Conservation (phyloP, 2,113 vertebrate species). For the Orientallactaga bullata region DNA sequence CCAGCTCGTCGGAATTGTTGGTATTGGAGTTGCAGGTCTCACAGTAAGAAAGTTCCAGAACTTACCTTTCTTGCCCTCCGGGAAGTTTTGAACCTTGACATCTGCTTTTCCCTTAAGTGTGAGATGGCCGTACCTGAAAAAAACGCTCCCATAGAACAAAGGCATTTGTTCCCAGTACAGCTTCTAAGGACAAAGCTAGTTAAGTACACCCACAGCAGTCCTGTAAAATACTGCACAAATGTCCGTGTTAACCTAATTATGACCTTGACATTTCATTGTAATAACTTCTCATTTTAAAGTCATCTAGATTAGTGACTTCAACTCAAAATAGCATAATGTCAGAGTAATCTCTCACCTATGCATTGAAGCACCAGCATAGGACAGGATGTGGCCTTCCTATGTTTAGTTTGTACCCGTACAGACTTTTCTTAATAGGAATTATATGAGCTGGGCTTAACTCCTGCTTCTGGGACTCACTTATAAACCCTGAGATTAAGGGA, state of each 20-base stretch:
- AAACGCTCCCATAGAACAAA: conserved; percentile 9
- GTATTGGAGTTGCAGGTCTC: conserved; percentile 95
- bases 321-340: background rate
- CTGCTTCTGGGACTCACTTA: background rate
- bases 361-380: background rate
- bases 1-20: conserved; percentile 95
- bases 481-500: background rate
- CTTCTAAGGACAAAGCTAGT: conserved; percentile 43
- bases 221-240: conserved; percentile 39
- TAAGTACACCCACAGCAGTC: background rate
- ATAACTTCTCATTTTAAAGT: conserved; percentile 28
- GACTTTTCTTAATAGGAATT: no score
- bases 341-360: background rate
- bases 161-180: background rate
- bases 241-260: background rate
- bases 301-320: conserved; percentile 27
- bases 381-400: background rate
- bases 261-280: conserved; percentile 14
- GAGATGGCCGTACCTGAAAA: background rate
- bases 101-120: conserved; percentile 28
- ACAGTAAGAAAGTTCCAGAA: conserved; percentile 91
- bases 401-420: no score
- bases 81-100: conserved; percentile 31
- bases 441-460: background rate
- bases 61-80: background rate